phyloP scores from a whole-genome alignment of 2,888 invertebrate species.

The Cybosia mesomella region DNA sequence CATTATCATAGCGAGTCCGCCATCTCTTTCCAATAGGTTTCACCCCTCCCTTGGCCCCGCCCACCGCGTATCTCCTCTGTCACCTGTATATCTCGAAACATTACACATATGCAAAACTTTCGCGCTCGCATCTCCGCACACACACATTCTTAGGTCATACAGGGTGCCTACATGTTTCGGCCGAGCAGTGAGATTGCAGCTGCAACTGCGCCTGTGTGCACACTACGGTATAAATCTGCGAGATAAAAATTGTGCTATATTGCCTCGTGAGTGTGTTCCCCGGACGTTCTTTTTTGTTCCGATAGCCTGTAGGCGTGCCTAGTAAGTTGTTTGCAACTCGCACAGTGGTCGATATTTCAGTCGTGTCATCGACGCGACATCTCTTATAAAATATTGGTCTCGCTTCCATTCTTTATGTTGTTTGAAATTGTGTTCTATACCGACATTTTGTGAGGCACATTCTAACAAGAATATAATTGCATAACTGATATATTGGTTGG shows the following conservation, averaged over 20 bases:
- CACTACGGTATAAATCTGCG: constrained; percentile 79
- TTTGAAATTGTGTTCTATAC: constrained; percentile 50
- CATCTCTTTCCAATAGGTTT: constrained; percentile 86
- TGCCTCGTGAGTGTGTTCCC: constrained; percentile 68
- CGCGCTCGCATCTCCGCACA: constrained; percentile 75
- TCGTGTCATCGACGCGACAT: constrained; percentile 75
- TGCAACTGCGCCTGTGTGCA: constrained; percentile 57
- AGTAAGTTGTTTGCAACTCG: constrained; percentile 84
- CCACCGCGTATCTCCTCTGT: constrained; percentile 84
- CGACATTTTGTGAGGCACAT: constrained; percentile 39
- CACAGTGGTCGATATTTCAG: constrained; percentile 84
- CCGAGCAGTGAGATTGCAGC: constrained; percentile 48
- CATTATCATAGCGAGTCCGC: constrained; percentile 86
- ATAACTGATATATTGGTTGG: no score
- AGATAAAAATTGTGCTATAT: constrained; percentile 86
- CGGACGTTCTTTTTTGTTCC: constrained; percentile 72
- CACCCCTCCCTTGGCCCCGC: constrained; percentile 83
- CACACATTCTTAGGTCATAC: constrained; percentile 50
- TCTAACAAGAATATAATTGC: constrained; percentile 10
- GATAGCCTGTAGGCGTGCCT: constrained; percentile 84
- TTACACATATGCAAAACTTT: constrained; percentile 87
- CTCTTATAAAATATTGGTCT: constrained; percentile 63
- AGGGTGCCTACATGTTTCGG: constrained; percentile 51
- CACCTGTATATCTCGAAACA: constrained; percentile 87
- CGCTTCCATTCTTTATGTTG: constrained; percentile 56